Conservation (phyloP, 2,113 vertebrate genomes). For the Oxyruncus cristatus region DNA sequence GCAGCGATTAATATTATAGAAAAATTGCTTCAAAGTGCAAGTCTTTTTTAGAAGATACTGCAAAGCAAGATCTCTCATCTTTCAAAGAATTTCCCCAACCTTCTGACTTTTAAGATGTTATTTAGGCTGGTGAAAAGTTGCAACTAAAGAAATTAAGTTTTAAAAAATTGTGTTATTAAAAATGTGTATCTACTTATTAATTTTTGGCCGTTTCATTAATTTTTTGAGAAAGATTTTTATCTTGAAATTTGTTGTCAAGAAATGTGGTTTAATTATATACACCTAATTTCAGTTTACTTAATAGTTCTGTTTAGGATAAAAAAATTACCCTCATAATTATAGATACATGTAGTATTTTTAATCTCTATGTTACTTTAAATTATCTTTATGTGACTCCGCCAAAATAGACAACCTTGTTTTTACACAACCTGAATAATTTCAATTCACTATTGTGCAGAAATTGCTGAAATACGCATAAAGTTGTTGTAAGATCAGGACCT, state of each 20-base stretch:
- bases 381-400: neutral
- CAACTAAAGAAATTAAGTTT: neutral
- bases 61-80: neutral
- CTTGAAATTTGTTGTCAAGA: neutral
- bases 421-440: neutral
- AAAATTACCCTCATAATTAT: neutral
- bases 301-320: neutral
- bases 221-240: neutral
- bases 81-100: neutral
- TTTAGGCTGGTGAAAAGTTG: neutral
- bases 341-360: neutral
- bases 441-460: neutral
- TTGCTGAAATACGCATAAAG: neutral
- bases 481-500: neutral
- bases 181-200: neutral
- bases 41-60: neutral
- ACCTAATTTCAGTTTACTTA: neutral
- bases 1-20: neutral
- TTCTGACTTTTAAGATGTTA: neutral
- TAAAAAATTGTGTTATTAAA: neutral
- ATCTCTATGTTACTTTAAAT: neutral
- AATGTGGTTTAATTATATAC: neutral
- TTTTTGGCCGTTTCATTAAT: neutral
- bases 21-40: neutral
- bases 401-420: neutral